These are phyloP conservation scores for Cliona cf. orientalis DNA, from an alignment of 37 sponge, comb jelly and placozoan genomes.

Conservation along the genomic window DNA sequence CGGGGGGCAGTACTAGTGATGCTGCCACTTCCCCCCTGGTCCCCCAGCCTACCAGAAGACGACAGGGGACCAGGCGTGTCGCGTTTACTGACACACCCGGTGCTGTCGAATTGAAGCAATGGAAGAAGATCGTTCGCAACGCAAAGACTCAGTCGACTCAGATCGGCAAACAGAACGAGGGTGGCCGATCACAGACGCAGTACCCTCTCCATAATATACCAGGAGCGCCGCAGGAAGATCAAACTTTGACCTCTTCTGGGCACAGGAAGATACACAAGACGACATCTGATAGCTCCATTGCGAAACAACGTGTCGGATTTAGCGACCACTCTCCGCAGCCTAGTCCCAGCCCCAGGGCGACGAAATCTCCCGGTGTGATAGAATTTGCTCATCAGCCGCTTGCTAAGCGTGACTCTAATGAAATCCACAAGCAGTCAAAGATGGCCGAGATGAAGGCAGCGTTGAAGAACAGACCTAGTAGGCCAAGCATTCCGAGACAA, in stretches of 20 bases:
- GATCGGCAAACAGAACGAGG: neutral
- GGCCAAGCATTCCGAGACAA: no score
- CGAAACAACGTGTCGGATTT: neutral
- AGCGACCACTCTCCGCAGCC: neutral
- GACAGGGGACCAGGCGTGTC: neutral
- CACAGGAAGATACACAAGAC: neutral
- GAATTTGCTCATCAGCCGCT: neutral
- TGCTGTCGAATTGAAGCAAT: neutral
- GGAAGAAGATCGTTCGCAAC: neutral
- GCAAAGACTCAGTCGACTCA: neutral
- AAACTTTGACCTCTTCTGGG: neutral
- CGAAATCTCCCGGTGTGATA: neutral
- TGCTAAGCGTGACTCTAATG: neutral
- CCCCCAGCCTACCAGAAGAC: neutral
- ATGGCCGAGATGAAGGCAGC: neutral
- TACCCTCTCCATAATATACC: neutral
- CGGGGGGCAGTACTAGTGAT: neutral
- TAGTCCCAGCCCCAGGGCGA: neutral
- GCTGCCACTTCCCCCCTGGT: neutral
- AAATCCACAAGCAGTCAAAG: neutral
- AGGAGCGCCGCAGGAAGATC: no score
- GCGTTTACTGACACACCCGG: neutral
- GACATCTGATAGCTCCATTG: neutral
- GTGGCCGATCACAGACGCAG: neutral
- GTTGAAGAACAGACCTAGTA: neutral